Evolutionary conservation across 2,888 invertebrate species (phyloP).

Genomic region (Sinotaia quadrata): DNA sequence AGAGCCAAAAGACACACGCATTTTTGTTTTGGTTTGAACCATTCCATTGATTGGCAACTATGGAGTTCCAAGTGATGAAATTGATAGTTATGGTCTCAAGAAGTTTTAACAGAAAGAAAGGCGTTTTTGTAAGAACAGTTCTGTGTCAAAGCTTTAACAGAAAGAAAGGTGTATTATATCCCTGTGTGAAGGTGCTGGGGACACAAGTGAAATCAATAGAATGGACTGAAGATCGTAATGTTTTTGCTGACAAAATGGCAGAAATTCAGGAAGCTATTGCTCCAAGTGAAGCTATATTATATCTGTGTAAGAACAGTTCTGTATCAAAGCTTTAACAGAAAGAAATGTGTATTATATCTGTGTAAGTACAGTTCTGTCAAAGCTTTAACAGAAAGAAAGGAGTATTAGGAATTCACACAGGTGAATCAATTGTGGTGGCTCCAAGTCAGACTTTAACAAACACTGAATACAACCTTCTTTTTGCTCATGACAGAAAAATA

Average conservation of each 20-base stretch:
- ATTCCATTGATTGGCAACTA: too few relatives aligned
- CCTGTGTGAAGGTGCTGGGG: conserved; percentile 93
- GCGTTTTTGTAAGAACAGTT: conserved; percentile 98
- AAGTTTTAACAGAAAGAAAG: too few relatives aligned
- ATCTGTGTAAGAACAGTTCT: conserved; percentile 86
- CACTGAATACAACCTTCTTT: conserved; percentile 94
- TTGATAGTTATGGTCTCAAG: too few relatives aligned
- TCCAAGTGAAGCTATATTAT: conserved; percentile 92
- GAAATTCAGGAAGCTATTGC: conserved; percentile 93
- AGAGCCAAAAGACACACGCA: too few relatives aligned
- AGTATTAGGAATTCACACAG: conserved; percentile 96
- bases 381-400: too few relatives aligned
- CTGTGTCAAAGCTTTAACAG: conserved; percentile 95
- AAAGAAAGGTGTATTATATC: conserved; percentile 85
- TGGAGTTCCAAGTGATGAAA: too few relatives aligned
- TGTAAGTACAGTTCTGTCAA: too few relatives aligned
- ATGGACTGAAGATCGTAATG: conserved; percentile 95
- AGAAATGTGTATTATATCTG: too few relatives aligned
- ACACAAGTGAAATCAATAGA: conserved; percentile 97
- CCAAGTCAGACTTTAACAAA: conserved; percentile 98
- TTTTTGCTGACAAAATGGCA: conserved; percentile 91
- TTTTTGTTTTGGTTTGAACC: too few relatives aligned
- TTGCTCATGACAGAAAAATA: too few relatives aligned
- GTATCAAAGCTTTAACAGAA: too few relatives aligned
- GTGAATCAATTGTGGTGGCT: conserved; percentile 98